Evolutionary conservation across 2,888 invertebrate species (phyloP).

Genomic region (Lottia gigantea): DNA sequence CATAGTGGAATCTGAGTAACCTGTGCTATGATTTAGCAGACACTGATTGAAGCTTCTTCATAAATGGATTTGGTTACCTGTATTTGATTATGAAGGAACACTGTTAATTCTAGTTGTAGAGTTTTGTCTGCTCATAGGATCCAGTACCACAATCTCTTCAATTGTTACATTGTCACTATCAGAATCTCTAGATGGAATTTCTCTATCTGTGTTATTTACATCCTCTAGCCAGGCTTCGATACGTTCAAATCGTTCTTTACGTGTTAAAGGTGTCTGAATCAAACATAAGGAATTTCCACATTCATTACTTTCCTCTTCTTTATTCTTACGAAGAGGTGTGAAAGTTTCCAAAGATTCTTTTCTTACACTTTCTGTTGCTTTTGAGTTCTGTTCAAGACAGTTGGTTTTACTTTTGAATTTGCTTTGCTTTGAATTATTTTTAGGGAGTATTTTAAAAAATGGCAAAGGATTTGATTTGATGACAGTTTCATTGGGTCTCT

Average conservation of each 20-base stretch:
- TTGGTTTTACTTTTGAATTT: not conserved
- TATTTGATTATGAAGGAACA: no score
- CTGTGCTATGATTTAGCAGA: no score
- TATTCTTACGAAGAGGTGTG: not conserved
- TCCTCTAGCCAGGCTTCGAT: not conserved
- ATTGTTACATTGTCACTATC: not conserved
- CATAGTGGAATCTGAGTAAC: no score
- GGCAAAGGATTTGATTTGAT: not conserved
- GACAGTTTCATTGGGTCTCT: not conserved
- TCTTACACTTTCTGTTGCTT: not conserved
- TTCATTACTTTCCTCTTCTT: not conserved
- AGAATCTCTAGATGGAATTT: not conserved
- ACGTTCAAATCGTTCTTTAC: not conserved
- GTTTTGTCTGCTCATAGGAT: no score
- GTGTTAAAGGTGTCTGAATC: not conserved
- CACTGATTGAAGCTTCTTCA: no score
- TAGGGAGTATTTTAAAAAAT: not conserved
- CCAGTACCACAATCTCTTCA: no score
- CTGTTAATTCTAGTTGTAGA: no score
- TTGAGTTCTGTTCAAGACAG: not conserved
- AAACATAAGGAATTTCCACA: not conserved
- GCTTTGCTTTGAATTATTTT: not conserved
- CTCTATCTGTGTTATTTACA: not conserved
- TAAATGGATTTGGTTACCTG: no score
- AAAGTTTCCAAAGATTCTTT: not conserved